A percentile compares a stretch with the other conserved stretches of the same genome.
phyloP scores from a whole-genome alignment of 2,888 invertebrate genomes.

The Lobophora halterata region DNA sequence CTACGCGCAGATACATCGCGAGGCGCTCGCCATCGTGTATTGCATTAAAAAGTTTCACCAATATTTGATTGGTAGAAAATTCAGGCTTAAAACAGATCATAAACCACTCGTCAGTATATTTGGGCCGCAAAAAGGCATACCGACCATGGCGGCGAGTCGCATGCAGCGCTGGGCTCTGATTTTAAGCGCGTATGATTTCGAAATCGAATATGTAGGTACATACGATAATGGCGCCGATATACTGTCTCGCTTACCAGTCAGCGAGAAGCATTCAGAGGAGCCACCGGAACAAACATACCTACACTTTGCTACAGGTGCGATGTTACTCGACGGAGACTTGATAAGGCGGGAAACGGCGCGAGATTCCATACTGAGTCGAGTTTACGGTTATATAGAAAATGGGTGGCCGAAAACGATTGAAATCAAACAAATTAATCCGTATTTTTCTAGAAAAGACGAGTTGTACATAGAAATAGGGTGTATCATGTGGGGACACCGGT shows the following conservation, averaged over 20 bases:
- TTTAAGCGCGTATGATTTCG: conserved; percentile 22
- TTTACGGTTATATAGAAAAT: conserved; percentile 20
- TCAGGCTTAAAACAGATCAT: conserved; percentile 29
- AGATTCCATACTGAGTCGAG: conserved; percentile 21
- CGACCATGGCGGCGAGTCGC: conserved; percentile 24
- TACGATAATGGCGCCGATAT: conserved; percentile 23
- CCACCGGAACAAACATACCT: conserved; percentile 24
- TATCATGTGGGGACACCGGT: conserved; percentile 23
- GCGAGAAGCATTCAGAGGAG: conserved; percentile 2
- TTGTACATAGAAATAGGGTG: conserved; percentile 5
- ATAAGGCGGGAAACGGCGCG: conserved; percentile 10
- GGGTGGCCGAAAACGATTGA: conserved; percentile 26
- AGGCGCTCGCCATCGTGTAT: conserved; percentile 21
- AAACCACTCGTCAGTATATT: conserved; percentile 32
- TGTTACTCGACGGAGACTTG: conserved; percentile 17
- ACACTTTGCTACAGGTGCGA: conserved; percentile 20
- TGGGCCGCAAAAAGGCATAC: conserved; percentile 26
- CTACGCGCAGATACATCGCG: conserved; percentile 28
- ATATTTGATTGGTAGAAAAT: conserved; percentile 21
- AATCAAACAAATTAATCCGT: conserved; percentile 12
- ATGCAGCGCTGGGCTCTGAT: conserved; percentile 24
- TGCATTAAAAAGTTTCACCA: conserved; percentile 14
- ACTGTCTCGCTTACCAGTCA: conserved; percentile 18
- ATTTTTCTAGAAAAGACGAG: background rate
- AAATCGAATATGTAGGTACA: conserved; percentile 24